A percentile compares a stretch with the other conserved stretches of the same genome.
Conservation (phyloP, 1,140 invertebrate genomes). For the Solen grandis region DNA sequence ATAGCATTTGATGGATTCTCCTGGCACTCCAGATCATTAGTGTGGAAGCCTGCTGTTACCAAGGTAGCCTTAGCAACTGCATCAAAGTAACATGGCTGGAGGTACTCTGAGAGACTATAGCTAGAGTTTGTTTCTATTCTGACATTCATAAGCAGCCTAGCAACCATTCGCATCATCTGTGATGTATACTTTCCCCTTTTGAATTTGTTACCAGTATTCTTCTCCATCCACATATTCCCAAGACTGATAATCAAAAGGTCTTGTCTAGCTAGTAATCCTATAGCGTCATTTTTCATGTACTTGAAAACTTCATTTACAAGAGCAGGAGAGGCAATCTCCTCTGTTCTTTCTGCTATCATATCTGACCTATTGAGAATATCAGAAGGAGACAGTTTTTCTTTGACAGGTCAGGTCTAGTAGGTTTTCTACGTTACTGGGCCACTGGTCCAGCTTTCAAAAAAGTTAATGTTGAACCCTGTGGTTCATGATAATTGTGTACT, state of each 20-base stretch:
- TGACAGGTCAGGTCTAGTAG: too few species aligned
- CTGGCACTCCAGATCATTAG: too few species aligned
- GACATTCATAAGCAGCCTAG: not conserved
- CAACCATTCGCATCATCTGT: not conserved
- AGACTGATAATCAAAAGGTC: not conserved
- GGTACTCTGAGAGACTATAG: not conserved
- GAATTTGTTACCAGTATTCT: not conserved
- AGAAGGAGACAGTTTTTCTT: not conserved
- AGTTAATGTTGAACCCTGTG: too few species aligned
- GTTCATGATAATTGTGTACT: too few species aligned
- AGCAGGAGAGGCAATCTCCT: not conserved
- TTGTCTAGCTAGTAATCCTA: not conserved
- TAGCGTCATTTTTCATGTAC: not conserved
- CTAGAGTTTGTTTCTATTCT: not conserved
- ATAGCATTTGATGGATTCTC: too few species aligned
- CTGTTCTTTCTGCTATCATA: constrained; percentile 1
- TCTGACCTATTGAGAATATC: not conserved
- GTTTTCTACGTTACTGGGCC: too few species aligned
- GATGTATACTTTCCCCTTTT: not conserved
- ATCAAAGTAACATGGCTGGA: not conserved
- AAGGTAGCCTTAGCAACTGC: not conserved
- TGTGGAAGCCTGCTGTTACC: not conserved
- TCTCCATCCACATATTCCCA: not conserved
- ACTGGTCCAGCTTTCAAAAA: too few species aligned
- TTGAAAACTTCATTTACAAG: constrained; percentile 2